Evolutionary conservation across 2,888 invertebrate species (phyloP), one percentile per base, ranked within the genome.

Genomic region (Mycalesis mineus): DNA sequence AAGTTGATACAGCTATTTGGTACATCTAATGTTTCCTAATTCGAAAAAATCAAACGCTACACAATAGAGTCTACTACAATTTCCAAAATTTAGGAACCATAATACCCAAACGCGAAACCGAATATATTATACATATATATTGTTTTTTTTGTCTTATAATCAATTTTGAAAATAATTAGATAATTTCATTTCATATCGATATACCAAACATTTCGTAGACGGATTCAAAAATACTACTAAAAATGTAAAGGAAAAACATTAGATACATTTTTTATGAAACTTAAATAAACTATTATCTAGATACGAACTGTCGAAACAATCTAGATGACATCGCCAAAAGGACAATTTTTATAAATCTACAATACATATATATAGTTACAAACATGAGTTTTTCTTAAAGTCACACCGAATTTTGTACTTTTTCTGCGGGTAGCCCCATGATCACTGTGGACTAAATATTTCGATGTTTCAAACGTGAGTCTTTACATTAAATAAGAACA

Each of bases 31-130:
- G 87, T 82, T 75, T 72, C 74, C 84, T 87, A 86, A 82, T 70
- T 83, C 79, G 83, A 86, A 84, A 87, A 45, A 88, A 87, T 80
- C 78, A 88, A 88, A 83, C 78, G 79, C 86, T 88, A 88, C 85
- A 80, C 80, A 86, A 87, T 88, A 89, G 87, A 88, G 83, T 86
- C 86, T 88, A 88, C 88, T 89, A 88, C 87, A 88, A 87, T 89
- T 88, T 89, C 86, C 88, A 89, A 88, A 88, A 89, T 88, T 89
- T 89, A 89, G 89, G 89, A 89, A 89, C 89, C 88, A 87, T 88
- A 89, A 89, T 88, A 89, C 89, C 89, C 88, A 87, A 88, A 89
- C 83, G 83, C 85, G 87, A 80, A 88, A 88, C 86, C 82, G 71
- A 88, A 87, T 74, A 82, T 75, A 76, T 82, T 78, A 80, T 85